Conservation (phyloP, 1,140 invertebrate genomes). For the Lordiphosa mommai region DNA sequence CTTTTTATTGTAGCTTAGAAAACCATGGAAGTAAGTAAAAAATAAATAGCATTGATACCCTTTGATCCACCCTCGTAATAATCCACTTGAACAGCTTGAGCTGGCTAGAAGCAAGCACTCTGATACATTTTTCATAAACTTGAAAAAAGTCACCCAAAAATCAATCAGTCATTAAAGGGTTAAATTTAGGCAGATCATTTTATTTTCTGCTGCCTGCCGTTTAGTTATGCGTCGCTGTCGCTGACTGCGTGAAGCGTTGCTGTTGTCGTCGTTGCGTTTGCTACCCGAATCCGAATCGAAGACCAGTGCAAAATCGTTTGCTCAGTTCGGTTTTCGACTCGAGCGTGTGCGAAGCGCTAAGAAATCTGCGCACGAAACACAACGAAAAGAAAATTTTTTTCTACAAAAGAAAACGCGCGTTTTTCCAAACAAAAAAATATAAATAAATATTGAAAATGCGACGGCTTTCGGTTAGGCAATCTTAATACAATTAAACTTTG, state of each 20-base stretch:
- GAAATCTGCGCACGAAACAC: constrained; percentile 31
- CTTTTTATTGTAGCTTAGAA: no score
- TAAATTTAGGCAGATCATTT: no score
- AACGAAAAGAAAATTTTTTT: constrained; percentile 9
- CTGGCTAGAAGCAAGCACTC: no score
- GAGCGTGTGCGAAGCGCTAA: constrained; percentile 43
- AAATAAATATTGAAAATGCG: constrained; percentile 18
- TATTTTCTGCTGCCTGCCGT: no score
- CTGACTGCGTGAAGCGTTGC: neutral
- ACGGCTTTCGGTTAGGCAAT: constrained; percentile 21
- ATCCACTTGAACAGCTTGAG: no score
- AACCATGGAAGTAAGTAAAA: no score
- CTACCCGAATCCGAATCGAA: constrained; percentile 14
- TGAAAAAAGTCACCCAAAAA: no score
- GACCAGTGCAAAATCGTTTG: constrained; percentile 21
- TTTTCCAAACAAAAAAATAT: constrained; percentile 18
- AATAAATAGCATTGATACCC: no score
- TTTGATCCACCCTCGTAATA: no score
- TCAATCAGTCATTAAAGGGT: no score
- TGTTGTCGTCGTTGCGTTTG: constrained; percentile 12
- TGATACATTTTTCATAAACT: no score
- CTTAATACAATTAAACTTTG: neutral
- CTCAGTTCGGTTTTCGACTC: constrained; percentile 67
- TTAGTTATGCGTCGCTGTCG: no score
- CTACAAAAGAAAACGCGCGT: constrained; percentile 11